Evolutionary conservation across 2,113 vertebrate genomes (phyloP).

Genomic region (Okapia johnstoni): DNA sequence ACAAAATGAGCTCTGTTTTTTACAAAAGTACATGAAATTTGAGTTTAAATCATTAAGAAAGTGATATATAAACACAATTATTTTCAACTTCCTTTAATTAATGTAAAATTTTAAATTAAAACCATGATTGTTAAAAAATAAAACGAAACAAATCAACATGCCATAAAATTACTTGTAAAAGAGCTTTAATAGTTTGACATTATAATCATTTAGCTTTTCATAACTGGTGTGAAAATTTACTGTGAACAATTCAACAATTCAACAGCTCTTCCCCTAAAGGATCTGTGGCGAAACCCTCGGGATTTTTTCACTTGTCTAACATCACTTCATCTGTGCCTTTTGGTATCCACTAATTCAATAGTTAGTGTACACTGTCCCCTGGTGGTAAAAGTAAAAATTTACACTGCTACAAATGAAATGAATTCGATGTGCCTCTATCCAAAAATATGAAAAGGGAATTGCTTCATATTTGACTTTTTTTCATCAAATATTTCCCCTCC

Average conservation of each 20-base stretch:
- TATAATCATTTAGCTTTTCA: neutral
- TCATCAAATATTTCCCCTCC: neutral
- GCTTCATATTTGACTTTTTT: neutral
- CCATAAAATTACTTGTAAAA: neutral
- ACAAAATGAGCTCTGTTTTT: neutral
- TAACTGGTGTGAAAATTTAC: neutral
- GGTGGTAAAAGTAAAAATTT: constrained; percentile 22
- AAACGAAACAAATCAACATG: neutral
- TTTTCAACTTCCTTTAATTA: neutral
- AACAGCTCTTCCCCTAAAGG: neutral
- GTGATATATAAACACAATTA: neutral
- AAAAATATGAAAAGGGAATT: neutral
- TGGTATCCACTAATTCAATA: neutral
- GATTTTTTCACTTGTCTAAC: constrained; percentile 10
- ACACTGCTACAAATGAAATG: neutral
- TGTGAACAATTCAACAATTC: neutral
- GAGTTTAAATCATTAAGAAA: neutral
- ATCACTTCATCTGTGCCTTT: neutral
- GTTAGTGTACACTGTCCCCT: constrained; percentile 70
- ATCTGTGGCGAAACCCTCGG: neutral
- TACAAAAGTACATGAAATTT: neutral
- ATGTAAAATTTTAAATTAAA: constrained; percentile 2
- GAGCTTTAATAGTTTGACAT: neutral
- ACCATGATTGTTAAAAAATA: neutral
- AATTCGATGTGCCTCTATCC: neutral